These are phyloP conservation scores for Cettia cetti DNA, from an alignment of 2,113 vertebrate species.

Conservation along the genomic window DNA sequence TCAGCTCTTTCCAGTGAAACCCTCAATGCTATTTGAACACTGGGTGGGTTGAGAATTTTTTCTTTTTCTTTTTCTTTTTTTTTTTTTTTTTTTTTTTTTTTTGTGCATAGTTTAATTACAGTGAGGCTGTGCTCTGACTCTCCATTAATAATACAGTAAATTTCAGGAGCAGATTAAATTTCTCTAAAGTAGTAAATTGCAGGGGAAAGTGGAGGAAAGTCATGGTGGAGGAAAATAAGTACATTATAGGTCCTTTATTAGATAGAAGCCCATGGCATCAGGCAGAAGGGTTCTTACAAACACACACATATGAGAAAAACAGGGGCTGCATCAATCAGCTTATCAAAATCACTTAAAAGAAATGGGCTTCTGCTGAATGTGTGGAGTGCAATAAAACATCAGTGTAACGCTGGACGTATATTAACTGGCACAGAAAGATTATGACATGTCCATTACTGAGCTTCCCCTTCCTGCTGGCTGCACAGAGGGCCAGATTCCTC, in stretches of 20 bases:
- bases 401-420: constrained; percentile 20
- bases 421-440: constrained; percentile 41
- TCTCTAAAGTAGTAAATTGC: constrained; percentile 73
- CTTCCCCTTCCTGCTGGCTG: neutral
- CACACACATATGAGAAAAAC: constrained; percentile 51
- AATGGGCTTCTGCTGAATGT: constrained; percentile 38
- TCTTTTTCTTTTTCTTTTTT: neutral
- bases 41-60: neutral
- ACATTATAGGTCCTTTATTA: constrained; percentile 66
- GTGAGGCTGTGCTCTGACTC: constrained; percentile 57
- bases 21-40: neutral
- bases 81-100: neutral
- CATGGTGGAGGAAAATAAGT: constrained; percentile 54
- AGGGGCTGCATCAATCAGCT: constrained; percentile 55
- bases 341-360: constrained; percentile 60
- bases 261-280: constrained; percentile 61
- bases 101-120: constrained; percentile 71
- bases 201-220: constrained; percentile 54
- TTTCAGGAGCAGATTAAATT: constrained; percentile 82
- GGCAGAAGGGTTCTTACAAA: constrained; percentile 56
- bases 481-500: neutral
- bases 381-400: constrained; percentile 61
- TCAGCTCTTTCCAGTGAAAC: neutral
- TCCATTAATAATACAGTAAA: constrained; percentile 84
- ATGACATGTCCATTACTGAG: constrained; percentile 28